A percentile compares a stretch with the other conserved stretches of the same genome.
phyloP scores from a whole-genome alignment of 2,888 invertebrate genomes.

The Drosophila algonquin region DNA sequence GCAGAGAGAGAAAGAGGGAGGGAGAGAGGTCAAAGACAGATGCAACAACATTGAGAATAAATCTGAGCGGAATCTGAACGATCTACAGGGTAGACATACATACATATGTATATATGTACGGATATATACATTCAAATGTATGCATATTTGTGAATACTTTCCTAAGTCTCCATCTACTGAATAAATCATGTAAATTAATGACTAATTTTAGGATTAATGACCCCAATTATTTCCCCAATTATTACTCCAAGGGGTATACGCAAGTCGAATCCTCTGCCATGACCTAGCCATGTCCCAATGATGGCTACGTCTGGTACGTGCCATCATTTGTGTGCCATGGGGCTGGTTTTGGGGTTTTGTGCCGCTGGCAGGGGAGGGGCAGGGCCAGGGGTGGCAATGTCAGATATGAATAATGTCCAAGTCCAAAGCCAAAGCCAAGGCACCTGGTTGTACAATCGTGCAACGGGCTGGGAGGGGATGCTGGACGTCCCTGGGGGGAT shows the following conservation, averaged over 20 bases:
- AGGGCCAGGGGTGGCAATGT: slow-evolving; percentile 1
- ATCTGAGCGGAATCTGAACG: neutral
- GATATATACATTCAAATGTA: too few species aligned
- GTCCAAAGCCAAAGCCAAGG: slow-evolving; percentile 4
- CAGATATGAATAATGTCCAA: slow-evolving; percentile 39
- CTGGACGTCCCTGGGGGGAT: neutral
- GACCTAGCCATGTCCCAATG: neutral
- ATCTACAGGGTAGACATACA: neutral
- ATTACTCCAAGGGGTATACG: neutral
- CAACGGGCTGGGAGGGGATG: neutral
- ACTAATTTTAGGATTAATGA: too few species aligned
- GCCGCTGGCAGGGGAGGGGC: neutral
- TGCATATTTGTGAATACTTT: too few species aligned
- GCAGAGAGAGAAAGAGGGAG: neutral
- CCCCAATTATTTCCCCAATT: too few species aligned
- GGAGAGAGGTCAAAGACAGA: neutral
- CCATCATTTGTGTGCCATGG: neutral
- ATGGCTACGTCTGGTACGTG: neutral
- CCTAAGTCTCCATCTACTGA: too few species aligned
- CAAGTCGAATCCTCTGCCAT: neutral
- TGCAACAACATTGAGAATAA: neutral
- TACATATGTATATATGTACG: neutral
- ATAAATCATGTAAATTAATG: too few species aligned
- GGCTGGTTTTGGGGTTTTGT: neutral
- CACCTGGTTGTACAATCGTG: slow-evolving; percentile 7